Evolutionary conservation across 2,113 vertebrate genomes (phyloP).

Genomic region (Phodopus roborovskii): DNA sequence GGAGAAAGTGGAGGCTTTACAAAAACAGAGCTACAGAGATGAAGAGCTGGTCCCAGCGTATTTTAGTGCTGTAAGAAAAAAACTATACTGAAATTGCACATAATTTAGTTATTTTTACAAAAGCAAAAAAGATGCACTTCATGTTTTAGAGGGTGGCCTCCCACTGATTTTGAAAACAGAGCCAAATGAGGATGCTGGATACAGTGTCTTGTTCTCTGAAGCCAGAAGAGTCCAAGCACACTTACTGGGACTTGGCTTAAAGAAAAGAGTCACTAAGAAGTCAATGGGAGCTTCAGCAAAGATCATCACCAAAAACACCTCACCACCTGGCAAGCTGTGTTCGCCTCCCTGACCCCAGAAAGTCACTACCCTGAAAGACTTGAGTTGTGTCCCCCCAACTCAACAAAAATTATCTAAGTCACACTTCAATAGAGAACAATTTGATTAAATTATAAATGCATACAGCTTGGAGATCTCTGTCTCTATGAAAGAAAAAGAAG

Average conservation of each 20-base stretch:
- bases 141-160: slow-evolving; percentile 27
- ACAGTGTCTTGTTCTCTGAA: background rate
- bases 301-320: background rate
- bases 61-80: slow-evolving; percentile 61
- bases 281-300: background rate
- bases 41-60: background rate
- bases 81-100: slow-evolving; percentile 51
- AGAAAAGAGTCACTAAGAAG: background rate
- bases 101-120: slow-evolving; percentile 53
- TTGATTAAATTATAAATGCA: background rate
- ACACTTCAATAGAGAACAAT: background rate
- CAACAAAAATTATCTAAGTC: background rate
- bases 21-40: slow-evolving; percentile 9
- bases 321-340: background rate
- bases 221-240: background rate
- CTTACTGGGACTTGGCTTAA: background rate
- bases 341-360: slow-evolving; percentile 5
- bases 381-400: background rate
- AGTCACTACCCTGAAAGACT: background rate
- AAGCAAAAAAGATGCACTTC: background rate
- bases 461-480: background rate
- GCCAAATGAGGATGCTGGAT: background rate
- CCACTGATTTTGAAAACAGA: slow-evolving; percentile 42
- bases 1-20: background rate
- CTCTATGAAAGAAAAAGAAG: background rate